These are phyloP conservation scores for Oophaga sylvatica DNA, from an alignment of 2,797 vertebrate genomes.

Conservation along the genomic window DNA sequence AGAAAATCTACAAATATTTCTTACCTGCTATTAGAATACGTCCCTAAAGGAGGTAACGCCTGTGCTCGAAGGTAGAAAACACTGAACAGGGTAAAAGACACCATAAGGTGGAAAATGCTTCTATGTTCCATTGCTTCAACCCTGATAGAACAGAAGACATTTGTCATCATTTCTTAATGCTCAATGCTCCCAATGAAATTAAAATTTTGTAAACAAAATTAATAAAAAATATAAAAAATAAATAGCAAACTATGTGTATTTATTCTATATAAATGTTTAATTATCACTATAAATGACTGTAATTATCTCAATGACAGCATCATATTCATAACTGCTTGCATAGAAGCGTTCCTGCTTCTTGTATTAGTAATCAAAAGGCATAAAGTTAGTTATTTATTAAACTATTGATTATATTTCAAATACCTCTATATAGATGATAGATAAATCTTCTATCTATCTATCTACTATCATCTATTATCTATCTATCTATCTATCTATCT, in stretches of 20 bases:
- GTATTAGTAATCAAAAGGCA: not conserved
- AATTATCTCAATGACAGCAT: not conserved
- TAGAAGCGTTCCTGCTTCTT: not conserved
- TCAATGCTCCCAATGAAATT: not conserved
- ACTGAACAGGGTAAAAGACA: slow-evolving; percentile 82
- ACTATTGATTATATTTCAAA: not conserved
- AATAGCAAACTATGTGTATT: not conserved
- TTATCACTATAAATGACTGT: not conserved
- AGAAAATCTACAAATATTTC: not conserved
- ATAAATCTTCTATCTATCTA: too few relatives aligned
- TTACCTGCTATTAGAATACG: slow-evolving; percentile 81
- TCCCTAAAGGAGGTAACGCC: slow-evolving; percentile 77
- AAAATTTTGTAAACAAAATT: not conserved
- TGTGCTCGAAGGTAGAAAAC: slow-evolving; percentile 81
- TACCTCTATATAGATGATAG: not conserved
- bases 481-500: not conserved
- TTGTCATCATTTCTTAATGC: not conserved
- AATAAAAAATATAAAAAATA: not conserved
- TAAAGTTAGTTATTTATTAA: not conserved
- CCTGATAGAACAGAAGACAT: slow-evolving; percentile 63
- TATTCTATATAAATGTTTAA: not conserved
- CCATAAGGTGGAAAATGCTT: slow-evolving; percentile 82
- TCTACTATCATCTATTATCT: not conserved
- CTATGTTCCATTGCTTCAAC: slow-evolving; percentile 84
- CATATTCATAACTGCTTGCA: not conserved